Percentiles rank a stretch among this genome's conserved stretches.
phyloP scores from a whole-genome alignment of 1,140 invertebrate genomes.

The Pogonomyrmex californicus region DNA sequence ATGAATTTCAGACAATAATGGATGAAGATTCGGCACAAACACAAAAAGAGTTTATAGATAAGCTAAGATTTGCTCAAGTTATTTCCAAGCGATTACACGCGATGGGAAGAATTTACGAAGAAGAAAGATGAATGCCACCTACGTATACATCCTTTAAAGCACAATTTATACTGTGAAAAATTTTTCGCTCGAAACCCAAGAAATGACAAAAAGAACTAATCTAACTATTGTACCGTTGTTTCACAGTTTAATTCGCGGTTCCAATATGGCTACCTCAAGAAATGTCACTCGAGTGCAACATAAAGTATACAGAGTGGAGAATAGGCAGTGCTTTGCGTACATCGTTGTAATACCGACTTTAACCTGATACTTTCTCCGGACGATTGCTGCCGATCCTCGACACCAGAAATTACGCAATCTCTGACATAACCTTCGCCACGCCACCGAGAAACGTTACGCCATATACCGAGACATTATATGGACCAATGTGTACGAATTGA shows the following conservation, averaged over 20 bases:
- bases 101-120: background rate
- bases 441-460: constrained; percentile 83
- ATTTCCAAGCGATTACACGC: background rate
- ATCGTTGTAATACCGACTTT: constrained; percentile 47
- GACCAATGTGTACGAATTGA: background rate
- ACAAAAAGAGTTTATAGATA: background rate
- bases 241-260: background rate
- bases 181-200: background rate
- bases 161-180: background rate
- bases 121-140: background rate
- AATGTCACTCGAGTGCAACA: constrained; percentile 1
- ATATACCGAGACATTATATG: constrained; percentile 75
- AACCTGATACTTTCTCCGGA: constrained; percentile 80
- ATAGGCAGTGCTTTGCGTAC: constrained; percentile 38
- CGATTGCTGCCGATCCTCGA: constrained; percentile 78
- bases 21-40: background rate
- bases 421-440: constrained; percentile 87
- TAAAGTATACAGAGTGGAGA: constrained; percentile 30
- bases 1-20: background rate
- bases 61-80: background rate
- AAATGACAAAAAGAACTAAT: background rate
- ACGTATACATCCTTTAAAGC: constrained; percentile 1
- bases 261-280: background rate
- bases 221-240: background rate
- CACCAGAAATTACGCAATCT: constrained; percentile 82